Evolutionary conservation across 1,140 invertebrate species (phyloP), one percentile per base, ranked within the genome.

Genomic region (Venturia canescens): DNA sequence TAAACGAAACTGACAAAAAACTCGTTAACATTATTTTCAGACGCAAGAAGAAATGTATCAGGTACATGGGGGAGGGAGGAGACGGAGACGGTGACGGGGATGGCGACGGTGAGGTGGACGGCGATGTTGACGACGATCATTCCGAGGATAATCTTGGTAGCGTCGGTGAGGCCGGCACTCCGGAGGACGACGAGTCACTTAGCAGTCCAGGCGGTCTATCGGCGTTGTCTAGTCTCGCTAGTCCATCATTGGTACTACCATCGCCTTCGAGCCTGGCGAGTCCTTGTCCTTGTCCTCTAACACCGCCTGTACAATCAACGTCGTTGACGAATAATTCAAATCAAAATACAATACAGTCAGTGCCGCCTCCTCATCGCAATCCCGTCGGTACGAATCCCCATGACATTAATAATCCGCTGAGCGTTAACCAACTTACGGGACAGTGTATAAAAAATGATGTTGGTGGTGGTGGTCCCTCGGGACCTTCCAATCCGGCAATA

Each of bases 41-140:
- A 94, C 97, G 98, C 94, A 99, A 99, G 95, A 99, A 99, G 94
- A 99, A 98, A 93, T 99, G 98, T 94, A 97, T 98, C 91, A 96
- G 98, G 83, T 98, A 98, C 93, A 96, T 98, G 95, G 94, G 94
- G 88, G 92, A 92, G 87, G 92, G 96, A 94, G 93, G 94, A 93
- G 87, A 94, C 90, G 93, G 95, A 86, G 93, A 96, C 89, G 92
- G 94, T 88, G 93, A 94, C 89, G n/a, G 11, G 11, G 87, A 94
- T 90, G 93, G 95, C 86, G 93, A 96, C 89, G 92, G 94, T 88
- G 93, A 94, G 89, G 23, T 63, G n/a, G 94, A 92, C 71, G 95
- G 89, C 92, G 95, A 92, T 87, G 92, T 83, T 82, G 90, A 88
- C 90, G 94, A 94, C 84, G 96, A 97, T 86, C 94, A 94, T 83